A percentile compares a stretch with the other conserved stretches of the same genome.
These are phyloP conservation scores for Desmodus rotundus DNA, from an alignment of 2,113 vertebrate species.

Conservation along the genomic window DNA sequence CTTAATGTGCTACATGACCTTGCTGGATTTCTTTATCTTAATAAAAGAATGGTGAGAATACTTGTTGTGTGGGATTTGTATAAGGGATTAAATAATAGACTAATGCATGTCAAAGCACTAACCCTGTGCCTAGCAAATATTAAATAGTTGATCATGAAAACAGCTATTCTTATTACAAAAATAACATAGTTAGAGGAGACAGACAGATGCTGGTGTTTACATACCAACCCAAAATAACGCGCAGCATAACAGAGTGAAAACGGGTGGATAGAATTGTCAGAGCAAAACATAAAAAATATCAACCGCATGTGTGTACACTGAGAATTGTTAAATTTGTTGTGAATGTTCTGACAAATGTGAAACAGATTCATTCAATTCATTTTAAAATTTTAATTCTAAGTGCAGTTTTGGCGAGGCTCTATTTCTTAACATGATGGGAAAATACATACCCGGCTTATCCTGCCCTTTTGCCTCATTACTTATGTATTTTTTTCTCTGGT, in stretches of 20 bases:
- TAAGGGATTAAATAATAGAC: background rate
- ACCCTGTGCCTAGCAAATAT: background rate
- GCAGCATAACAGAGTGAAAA: background rate
- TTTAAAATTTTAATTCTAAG: conserved; percentile 48
- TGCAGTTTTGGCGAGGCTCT: conserved; percentile 53
- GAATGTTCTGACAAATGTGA: background rate
- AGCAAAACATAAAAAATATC: background rate
- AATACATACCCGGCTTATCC: conserved; percentile 57
- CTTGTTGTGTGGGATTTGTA: background rate
- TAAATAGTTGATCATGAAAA: background rate
- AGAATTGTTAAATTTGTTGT: background rate
- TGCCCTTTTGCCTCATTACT: conserved; percentile 72
- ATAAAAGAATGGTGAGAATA: background rate
- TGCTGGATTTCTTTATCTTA: background rate
- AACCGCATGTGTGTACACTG: fast-evolving
- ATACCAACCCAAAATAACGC: background rate
- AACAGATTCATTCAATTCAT: conserved; percentile 21
- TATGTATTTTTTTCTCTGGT: conserved; percentile 48
- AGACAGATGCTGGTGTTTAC: background rate
- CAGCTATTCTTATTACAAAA: conserved; percentile 23
- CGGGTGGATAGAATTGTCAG: background rate
- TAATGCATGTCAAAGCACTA: background rate
- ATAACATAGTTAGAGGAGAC: background rate
- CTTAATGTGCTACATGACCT: background rate
- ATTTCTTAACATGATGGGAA: conserved; percentile 72